Evolutionary conservation across 2,797 vertebrate species (phyloP), one percentile per base, ranked within the genome.

Genomic region (Syndactyla subalaris): DNA sequence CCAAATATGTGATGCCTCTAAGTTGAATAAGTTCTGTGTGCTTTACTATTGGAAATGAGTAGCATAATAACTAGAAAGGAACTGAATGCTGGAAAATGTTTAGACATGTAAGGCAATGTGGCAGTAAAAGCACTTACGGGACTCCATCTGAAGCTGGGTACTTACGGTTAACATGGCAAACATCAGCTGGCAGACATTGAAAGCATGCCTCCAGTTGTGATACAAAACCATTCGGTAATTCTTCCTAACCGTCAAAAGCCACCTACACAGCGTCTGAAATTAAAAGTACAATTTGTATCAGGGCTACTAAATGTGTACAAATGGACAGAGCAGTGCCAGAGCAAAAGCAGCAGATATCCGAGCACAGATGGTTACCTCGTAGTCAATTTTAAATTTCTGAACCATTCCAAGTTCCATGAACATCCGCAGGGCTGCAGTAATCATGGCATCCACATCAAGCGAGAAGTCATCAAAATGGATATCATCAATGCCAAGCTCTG

Each of bases 371-470:
- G 97, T 98, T 97, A 99, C 99, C 99, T 99, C 99, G 4, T 99
- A 99, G 98, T 99, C 99, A 30, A 99, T 99, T 98, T 99, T 99
- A 97, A 99, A 99, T 97, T 99, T 99, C 98, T 99, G 99, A 95
- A 99, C 98, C 98, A 99, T 99, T 94, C 99, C 99, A 96, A 99
- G 97, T 97, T 99, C 99, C 98, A 99, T 99, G 97, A 99, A 99
- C 99, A 99, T 99, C 84, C 99, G 98, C 91, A 99, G 98, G 63
- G 99, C 98, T 32, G 99, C 99, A 5, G 99, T 99, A 96, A 99
- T 99, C 99, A 99, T 99, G 97, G 99, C 99, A 36, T 99, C 99
- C 38, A 99, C 98, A 19, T 99, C 99, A 71, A 99, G 98, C 9
- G 99, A 99, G 98, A 99, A 99, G 97, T 99, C 99, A 95, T 99